Evolutionary conservation across 2,797 vertebrate genomes (phyloP).

Genomic region (Neomorphus geoffroyi): DNA sequence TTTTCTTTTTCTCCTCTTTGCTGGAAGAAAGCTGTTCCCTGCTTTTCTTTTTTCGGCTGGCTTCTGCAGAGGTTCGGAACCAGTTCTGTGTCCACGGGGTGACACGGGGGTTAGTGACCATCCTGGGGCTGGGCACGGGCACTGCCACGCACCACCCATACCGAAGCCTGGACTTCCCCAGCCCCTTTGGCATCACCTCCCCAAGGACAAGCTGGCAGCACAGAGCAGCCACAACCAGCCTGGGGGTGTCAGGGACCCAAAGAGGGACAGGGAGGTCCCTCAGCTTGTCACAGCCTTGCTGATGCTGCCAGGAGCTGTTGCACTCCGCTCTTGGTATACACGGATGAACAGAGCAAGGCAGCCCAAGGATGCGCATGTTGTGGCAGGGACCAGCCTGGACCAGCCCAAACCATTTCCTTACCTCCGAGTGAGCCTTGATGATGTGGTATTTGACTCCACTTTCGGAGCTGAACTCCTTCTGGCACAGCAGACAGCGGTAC

Average conservation of each 20-base stretch:
- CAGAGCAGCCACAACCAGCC: neutral
- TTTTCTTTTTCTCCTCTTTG: constrained; percentile 83
- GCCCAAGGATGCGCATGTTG: fast-evolving
- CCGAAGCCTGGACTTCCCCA: neutral
- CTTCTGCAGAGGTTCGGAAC: constrained; percentile 89
- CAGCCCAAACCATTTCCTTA: constrained; percentile 56
- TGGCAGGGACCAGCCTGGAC: neutral
- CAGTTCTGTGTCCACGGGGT: constrained; percentile 85
- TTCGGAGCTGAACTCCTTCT: constrained; percentile 97
- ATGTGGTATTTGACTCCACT: constrained; percentile 99
- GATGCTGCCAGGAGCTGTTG: neutral
- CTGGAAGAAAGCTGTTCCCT: constrained; percentile 79
- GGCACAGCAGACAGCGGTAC: constrained; percentile 93
- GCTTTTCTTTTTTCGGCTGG: constrained; percentile 81
- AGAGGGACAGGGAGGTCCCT: neutral
- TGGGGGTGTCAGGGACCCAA: neutral
- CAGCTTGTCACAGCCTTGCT: neutral
- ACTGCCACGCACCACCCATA: neutral
- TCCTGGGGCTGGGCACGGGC: neutral
- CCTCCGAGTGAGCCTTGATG: constrained; percentile 95
- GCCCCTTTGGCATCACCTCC: neutral
- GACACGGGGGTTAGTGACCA: neutral
- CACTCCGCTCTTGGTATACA: neutral
- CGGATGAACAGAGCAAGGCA: neutral
- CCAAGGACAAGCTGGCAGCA: neutral